Evolutionary conservation across 1,140 invertebrate species (phyloP).

Genomic region (Ceratosolen solmsi): DNA sequence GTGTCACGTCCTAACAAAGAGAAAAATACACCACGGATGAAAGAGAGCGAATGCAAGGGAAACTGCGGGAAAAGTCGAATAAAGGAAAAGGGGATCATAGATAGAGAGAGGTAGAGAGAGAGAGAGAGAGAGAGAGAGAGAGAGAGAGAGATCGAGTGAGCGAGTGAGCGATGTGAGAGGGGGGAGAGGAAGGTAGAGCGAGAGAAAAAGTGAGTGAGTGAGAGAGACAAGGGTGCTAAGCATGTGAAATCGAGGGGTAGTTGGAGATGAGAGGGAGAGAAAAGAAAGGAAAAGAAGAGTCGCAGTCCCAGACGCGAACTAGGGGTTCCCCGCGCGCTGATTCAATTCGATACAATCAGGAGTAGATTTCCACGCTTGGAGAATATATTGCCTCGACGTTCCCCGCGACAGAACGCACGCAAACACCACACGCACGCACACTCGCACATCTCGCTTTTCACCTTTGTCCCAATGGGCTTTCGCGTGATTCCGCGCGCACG

Average conservation of each 20-base stretch:
- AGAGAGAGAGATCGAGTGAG: conserved; percentile 15
- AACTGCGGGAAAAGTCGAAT: conserved; percentile 50
- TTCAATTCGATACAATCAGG: conserved; percentile 65
- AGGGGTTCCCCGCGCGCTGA: conserved; percentile 53
- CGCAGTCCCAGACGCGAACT: neutral
- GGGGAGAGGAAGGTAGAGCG: neutral
- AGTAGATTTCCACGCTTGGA: conserved; percentile 62
- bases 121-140: neutral
- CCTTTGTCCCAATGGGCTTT: neutral
- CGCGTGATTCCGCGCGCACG: neutral
- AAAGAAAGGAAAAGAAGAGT: neutral
- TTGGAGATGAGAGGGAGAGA: conserved; percentile 14
- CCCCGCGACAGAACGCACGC: neutral
- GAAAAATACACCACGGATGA: conserved; percentile 37
- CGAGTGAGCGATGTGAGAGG: conserved; percentile 12
- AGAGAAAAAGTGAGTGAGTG: conserved; percentile 18
- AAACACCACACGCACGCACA: neutral
- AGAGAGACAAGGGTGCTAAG: conserved; percentile 43
- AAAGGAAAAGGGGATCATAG: conserved; percentile 32
- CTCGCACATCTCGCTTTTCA: neutral
- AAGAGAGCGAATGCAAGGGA: conserved; percentile 19
- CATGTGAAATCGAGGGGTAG: conserved; percentile 48
- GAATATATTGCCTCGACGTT: conserved; percentile 59
- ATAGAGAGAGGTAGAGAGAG: neutral
- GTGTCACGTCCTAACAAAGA: conserved; percentile 32